These are phyloP conservation scores for Augochlora pura DNA, from an alignment of 1,140 invertebrate genomes.

Conservation along the genomic window DNA sequence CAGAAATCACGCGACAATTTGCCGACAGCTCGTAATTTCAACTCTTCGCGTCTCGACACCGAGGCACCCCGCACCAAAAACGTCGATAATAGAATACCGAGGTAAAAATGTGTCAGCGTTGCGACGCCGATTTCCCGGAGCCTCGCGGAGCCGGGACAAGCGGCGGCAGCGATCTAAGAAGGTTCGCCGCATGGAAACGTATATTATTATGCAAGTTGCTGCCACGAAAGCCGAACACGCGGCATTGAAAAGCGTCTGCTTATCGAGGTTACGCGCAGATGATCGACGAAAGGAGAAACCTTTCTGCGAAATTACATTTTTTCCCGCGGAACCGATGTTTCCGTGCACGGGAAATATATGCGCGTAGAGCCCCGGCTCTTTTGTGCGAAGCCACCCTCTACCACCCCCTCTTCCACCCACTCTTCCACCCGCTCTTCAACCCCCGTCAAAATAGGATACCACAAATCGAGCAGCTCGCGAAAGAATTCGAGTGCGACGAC, in stretches of 20 bases:
- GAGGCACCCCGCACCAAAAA: too few relatives aligned
- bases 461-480: conserved; percentile 18
- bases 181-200: neutral
- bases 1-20: too few relatives aligned
- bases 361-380: conserved; percentile 9
- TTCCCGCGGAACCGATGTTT: conserved; percentile 19
- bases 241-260: neutral
- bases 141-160: too few relatives aligned
- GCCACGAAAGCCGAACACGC: neutral
- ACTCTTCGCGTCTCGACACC: too few relatives aligned
- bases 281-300: conserved; percentile 19
- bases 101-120: too few relatives aligned
- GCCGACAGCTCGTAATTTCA: too few relatives aligned
- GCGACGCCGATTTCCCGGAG: too few relatives aligned
- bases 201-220: conserved; percentile 4
- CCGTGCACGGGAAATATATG: conserved; percentile 32
- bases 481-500: conserved; percentile 34
- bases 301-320: conserved; percentile 48
- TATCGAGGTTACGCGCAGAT: neutral
- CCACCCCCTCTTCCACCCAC: too few relatives aligned
- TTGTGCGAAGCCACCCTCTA: too few relatives aligned
- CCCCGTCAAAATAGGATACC: conserved; percentile 30
- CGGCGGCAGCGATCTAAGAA: too few relatives aligned
- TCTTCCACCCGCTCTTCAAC: too few relatives aligned
- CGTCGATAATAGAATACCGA: neutral